Evolutionary conservation across 2,797 vertebrate genomes (phyloP), one percentile per base, ranked within the genome.

Genomic region (Notolepis coatsorum): DNA sequence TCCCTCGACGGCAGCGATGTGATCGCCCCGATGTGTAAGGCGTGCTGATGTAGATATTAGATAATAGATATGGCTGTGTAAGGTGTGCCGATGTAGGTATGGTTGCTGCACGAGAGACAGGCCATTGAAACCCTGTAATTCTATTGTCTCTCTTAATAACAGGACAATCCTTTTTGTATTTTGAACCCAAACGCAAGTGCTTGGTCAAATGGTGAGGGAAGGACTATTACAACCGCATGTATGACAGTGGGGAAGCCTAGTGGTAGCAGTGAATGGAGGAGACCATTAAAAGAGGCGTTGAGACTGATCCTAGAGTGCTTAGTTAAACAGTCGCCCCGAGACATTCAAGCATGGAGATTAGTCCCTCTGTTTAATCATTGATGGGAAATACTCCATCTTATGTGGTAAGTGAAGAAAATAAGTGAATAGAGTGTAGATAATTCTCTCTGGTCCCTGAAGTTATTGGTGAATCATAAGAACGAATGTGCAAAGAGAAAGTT

Each of bases 311-410:
- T n/a, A 17, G 15, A 25, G 46, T 55, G 53, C 43, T 61, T 60
- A 64, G 43, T 53, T 53, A 64, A 48, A 60, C 39, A 30, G 25
- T 46, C 25, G 18, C 51, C 37, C 24, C 39, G 9, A 38, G 48
- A 60, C 17, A 42, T 46, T 24, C 35, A 24, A 13, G 17, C 24
- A 38, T n/a, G 15, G 25, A 56, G 50, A 57, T 38, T 15, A 55
- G 25, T 1, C 28, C 15, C 7, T 33, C n/a, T n/a, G 27, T 42
- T 63, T 62, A 38, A 62, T 62, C 35, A 68, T 61, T 46, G 23
- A 61, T 48, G 25, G 43, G 17, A 18, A 28, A 47, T 21, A 45
- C 23, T 13, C 20, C 49, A 20, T 27, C 38, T 33, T 57, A 51
- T 45, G 38, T 37, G 51, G n/a, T 23, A 45, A 35, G 28, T 38